A percentile compares a stretch with the other conserved stretches of the same genome.
Evolutionary conservation across 2,888 invertebrate species (phyloP).

Genomic region (Strigamia crassipes): DNA sequence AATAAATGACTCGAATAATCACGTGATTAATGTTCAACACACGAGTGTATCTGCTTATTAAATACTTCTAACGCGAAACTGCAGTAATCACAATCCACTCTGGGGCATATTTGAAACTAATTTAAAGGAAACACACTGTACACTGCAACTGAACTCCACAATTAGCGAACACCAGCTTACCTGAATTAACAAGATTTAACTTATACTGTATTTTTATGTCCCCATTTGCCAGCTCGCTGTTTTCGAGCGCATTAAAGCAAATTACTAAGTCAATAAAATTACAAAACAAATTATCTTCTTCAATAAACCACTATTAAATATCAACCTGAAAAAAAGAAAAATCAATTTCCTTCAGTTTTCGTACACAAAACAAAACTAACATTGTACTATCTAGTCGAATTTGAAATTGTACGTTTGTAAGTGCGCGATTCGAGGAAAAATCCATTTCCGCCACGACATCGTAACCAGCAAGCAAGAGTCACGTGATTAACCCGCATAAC

Average conservation of each 20-base stretch:
- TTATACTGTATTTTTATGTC: not conserved
- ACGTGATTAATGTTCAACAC: too few species aligned
- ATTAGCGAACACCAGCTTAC: not conserved
- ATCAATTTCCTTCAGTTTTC: not conserved
- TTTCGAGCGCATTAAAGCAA: not conserved
- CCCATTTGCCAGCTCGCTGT: not conserved
- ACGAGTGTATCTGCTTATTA: not conserved
- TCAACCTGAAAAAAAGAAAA: not conserved
- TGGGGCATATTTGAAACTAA: not conserved
- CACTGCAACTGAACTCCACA: not conserved
- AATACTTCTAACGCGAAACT: not conserved
- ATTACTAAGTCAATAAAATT: not conserved
- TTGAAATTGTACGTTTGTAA: too few species aligned
- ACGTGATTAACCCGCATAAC: slow-evolving; percentile 15
- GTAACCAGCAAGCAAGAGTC: not conserved
- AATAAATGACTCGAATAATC: too few species aligned
- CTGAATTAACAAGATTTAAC: not conserved
- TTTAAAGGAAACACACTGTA: not conserved
- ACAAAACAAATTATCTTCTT: not conserved
- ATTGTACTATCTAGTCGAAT: too few species aligned
- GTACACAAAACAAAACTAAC: too few species aligned
- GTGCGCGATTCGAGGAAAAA: not conserved
- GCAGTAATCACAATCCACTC: not conserved
- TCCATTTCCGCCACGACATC: not conserved
- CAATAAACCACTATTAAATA: not conserved